Base-by-base conservation (phyloP, 2,797 vertebrate genomes). In the Melanotaenia parkinsoni region DNA sequence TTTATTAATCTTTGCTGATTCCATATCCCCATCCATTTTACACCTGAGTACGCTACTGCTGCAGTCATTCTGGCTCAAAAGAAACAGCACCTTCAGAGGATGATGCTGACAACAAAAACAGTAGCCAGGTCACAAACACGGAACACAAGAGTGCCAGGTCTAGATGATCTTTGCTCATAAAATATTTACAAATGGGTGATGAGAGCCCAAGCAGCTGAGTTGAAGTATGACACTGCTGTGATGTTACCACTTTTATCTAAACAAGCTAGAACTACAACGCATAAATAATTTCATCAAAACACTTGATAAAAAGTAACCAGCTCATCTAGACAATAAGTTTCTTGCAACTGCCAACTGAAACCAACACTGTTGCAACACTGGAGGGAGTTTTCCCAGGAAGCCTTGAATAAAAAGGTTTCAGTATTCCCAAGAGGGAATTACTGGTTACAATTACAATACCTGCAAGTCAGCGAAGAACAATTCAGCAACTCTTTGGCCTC, bases 131-230 rank as follows among this genome's bases (percentile, higher is more conserved):
- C 47, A 51, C 60, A 74, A 69, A 84, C 75, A 80, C 71, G 74
- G 43, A 63, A 72, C 61, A 63, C 38, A 74, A 74, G 24, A 70
- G 57, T 35, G 51, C 62, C 24, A 43, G 28, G 28, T 38, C 33
- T 62, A 26, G 67, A 70, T 54, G 59, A 84, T 75, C 73, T 78
- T 58, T 74, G 62, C 75, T 76, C 18, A 70, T 88, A 56, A 87
- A 91, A 81, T 79, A 90, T 90, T 80, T 32, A 88, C 67, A 57
- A 82, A 57, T 18, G 32, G 30, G 54, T 47, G 58, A 85, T 62
- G 9, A 51, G 14, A 79, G 70, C 24, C 5, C 1, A 72, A 58
- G 26, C 43, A 56, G 62, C 66, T 62, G 40, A 62, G 73, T 43
- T 72, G 50, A 4, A 63, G 18, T 33, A 18, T 32, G 30, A 26